Base-by-base conservation (phyloP, 2,888 invertebrate species). In the Pheosia gnoma region DNA sequence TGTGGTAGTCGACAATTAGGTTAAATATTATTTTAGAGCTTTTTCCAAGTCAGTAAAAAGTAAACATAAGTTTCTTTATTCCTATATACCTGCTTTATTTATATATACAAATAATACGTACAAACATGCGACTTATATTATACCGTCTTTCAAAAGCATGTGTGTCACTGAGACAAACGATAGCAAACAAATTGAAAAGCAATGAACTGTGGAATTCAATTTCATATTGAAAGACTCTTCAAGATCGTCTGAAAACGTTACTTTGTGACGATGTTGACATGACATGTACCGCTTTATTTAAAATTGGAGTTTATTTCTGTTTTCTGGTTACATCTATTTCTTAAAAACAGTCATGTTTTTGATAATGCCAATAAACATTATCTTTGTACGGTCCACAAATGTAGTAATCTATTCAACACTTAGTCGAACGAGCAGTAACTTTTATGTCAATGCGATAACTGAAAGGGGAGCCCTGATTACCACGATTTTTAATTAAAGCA, bases 181-280 rank as follows among this genome's bases (percentile, higher is more conserved):
- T 53, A 53, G 36, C 53, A 37, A 88, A 92, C 93, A 94, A 93
- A 95, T 94, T 94, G 94, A 94, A 94, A 94, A 92, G 94, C 95
- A 94, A 95, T 95, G 94, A 94, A 95, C 94, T 95, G 94, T 94
- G 94, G 95, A 95, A 95, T 95, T 95, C 95, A 95, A 95, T 95
- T 95, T 95, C 94, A 95, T 94, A 95, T 95, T 94, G 94, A 95
- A 94, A 94, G 93, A 93, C 87, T 89, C 88, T 91, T 87, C 87
- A 88, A 80, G 86, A 87, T 82, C 86, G 86, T 82, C 87, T 91
- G 88, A 89, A 87, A 90, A 87, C 84, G 90, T 89, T 89, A 91
- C 91, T 52, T 52, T 36, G 52, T n/a, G 51, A 13, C 36, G 9
- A 43, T 43, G 43, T 43, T 8, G 8, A 9, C 25, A 25, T 25